Evolutionary conservation across 2,888 invertebrate species (phyloP).

Genomic region (Fragum fragum): DNA sequence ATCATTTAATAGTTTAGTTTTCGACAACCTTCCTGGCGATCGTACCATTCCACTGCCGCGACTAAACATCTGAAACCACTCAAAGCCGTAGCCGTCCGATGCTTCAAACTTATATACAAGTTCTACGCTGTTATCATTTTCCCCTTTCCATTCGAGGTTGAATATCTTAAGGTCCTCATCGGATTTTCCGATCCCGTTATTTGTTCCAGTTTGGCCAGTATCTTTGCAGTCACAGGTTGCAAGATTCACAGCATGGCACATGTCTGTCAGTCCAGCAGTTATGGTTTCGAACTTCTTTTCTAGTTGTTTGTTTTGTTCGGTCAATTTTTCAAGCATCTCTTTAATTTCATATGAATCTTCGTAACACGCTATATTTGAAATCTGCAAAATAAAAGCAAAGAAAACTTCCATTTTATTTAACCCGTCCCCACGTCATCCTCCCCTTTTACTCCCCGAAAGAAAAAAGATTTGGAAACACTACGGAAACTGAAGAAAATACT

Average conservation of each 20-base stretch:
- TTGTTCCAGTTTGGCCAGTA: neutral
- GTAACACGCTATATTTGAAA: neutral
- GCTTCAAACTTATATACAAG: conserved; percentile 10
- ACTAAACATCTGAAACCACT: conserved; percentile 10
- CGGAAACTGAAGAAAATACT: too few relatives aligned
- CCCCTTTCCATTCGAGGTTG: neutral
- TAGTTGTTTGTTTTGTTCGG: conserved; percentile 1
- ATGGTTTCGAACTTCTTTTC: conserved; percentile 5
- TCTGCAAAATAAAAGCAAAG: neutral
- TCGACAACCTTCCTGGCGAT: neutral
- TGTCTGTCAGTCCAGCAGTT: conserved; percentile 7
- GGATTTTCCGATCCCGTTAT: neutral
- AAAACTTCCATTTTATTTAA: too few relatives aligned
- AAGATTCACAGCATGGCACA: conserved; percentile 19
- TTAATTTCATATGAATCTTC: conserved; percentile 2
- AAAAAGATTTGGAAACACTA: too few relatives aligned
- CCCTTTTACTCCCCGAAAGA: too few relatives aligned
- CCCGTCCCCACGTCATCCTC: too few relatives aligned
- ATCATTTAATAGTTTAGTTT: neutral
- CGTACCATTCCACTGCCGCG: neutral
- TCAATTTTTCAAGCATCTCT: neutral
- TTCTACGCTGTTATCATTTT: neutral
- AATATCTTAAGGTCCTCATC: neutral
- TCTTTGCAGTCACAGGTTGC: conserved; percentile 22
- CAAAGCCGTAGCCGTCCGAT: neutral